These are phyloP conservation scores for Nematolebias whitei DNA, from an alignment of 2,113 vertebrate species.

Conservation along the genomic window DNA sequence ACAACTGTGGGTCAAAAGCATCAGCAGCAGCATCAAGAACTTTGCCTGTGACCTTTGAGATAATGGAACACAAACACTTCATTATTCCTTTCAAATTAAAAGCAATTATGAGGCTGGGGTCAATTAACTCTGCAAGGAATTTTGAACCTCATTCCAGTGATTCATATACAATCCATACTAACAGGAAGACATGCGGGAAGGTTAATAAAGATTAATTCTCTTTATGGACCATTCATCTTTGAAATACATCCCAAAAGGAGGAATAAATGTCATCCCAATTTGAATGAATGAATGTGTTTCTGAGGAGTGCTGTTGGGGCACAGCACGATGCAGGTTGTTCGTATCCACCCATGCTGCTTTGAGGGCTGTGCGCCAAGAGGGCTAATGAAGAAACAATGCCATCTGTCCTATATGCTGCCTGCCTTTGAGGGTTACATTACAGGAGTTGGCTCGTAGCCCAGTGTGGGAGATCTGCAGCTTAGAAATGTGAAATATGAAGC, in stretches of 20 bases:
- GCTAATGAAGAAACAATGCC: constrained; percentile 53
- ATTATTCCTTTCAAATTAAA: constrained; percentile 55
- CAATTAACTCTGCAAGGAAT: constrained; percentile 38
- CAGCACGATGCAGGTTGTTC: constrained; percentile 22
- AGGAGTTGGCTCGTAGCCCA: constrained; percentile 34
- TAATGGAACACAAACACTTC: constrained; percentile 52
- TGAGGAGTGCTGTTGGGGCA: constrained; percentile 5
- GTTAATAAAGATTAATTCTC: constrained; percentile 30
- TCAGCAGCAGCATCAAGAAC: constrained; percentile 29
- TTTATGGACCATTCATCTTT: constrained; percentile 34
- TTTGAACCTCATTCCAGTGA: constrained; percentile 22
- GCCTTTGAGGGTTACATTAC: constrained; percentile 48
- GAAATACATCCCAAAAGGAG: constrained; percentile 28
- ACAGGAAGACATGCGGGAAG: constrained; percentile 12
- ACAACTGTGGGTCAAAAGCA: constrained; percentile 16
- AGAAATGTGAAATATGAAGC: constrained; percentile 20
- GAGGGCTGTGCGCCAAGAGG: constrained; percentile 40
- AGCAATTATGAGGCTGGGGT: constrained; percentile 40
- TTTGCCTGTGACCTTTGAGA: constrained; percentile 54
- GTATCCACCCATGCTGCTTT: constrained; percentile 12
- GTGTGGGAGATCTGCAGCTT: constrained; percentile 14
- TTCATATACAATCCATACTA: constrained; percentile 8
- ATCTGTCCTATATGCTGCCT: constrained; percentile 56
- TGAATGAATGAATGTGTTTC: constrained; percentile 28
- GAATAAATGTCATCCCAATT: constrained; percentile 15